Percentiles rank a stretch among this genome's conserved stretches.
These are phyloP conservation scores for Steinernema khuongi DNA, from an alignment of 1,140 invertebrate genomes.

Conservation along the genomic window DNA sequence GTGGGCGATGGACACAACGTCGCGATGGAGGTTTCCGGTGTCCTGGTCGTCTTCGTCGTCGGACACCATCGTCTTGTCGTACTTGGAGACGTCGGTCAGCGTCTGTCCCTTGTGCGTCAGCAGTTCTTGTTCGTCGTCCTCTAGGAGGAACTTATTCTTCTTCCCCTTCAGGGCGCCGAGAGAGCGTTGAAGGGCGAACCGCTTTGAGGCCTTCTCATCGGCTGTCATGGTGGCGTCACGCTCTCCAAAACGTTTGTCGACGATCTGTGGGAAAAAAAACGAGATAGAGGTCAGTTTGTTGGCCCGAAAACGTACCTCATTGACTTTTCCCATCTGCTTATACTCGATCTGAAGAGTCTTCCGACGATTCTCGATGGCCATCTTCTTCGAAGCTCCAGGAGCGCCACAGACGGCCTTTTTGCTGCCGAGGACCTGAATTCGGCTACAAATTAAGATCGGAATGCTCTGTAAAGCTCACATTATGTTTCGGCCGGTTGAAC, in stretches of 20 bases:
- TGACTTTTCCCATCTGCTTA: slow-evolving; percentile 28
- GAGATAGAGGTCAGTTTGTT: neutral
- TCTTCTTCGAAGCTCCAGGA: slow-evolving; percentile 30
- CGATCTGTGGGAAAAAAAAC: slow-evolving; percentile 23
- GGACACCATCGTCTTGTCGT: slow-evolving; percentile 27
- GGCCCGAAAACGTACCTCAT: slow-evolving; percentile 29
- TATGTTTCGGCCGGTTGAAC: slow-evolving; percentile 37
- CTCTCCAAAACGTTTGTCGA: slow-evolving; percentile 39
- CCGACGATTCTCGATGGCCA: slow-evolving; percentile 33
- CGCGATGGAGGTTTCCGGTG: neutral
- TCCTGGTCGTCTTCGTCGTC: slow-evolving; percentile 40
- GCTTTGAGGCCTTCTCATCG: slow-evolving; percentile 33
- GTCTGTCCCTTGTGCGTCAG: slow-evolving; percentile 37
- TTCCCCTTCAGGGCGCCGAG: slow-evolving; percentile 17
- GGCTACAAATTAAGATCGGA: slow-evolving; percentile 13
- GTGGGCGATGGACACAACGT: slow-evolving; percentile 22
- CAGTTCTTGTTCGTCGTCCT: slow-evolving; percentile 24
- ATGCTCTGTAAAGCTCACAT: slow-evolving; percentile 29
- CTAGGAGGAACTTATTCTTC: slow-evolving; percentile 30
- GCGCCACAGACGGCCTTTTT: slow-evolving; percentile 23
- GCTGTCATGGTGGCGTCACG: slow-evolving; percentile 22
- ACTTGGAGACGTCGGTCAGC: slow-evolving; percentile 36
- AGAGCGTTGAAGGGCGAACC: slow-evolving; percentile 28
- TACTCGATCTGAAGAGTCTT: slow-evolving; percentile 32
- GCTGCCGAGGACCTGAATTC: slow-evolving; percentile 30